A percentile compares a stretch with the other conserved stretches of the same genome.
Evolutionary conservation across 1,140 invertebrate species (phyloP).

Genomic region (Hylaeus volcanicus): DNA sequence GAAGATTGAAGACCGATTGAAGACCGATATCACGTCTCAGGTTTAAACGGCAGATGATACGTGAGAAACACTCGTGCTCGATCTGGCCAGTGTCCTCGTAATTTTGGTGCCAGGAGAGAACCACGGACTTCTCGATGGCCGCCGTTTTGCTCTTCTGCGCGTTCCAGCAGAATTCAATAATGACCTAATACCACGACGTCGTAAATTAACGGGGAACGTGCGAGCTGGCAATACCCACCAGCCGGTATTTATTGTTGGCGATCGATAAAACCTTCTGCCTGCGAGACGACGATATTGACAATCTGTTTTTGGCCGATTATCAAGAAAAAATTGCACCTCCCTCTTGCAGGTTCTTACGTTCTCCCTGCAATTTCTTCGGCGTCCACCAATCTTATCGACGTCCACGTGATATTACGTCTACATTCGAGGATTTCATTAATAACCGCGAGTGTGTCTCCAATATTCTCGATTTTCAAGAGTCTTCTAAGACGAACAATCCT

Average conservation of each 20-base stretch:
- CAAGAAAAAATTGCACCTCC: slow-evolving; percentile 45
- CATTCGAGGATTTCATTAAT: neutral
- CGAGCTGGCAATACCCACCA: slow-evolving; percentile 44
- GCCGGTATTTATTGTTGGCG: slow-evolving; percentile 64
- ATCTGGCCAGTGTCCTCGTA: neutral
- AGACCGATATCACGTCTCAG: neutral
- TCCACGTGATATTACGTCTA: neutral
- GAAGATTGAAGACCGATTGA: too few species aligned
- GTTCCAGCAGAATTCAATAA: slow-evolving; percentile 65
- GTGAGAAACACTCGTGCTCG: neutral
- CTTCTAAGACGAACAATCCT: too few species aligned
- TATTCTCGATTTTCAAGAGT: neutral
- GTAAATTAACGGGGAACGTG: slow-evolving; percentile 68
- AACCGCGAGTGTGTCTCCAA: neutral
- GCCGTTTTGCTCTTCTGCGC: slow-evolving; percentile 30
- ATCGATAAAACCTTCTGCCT: slow-evolving; percentile 64
- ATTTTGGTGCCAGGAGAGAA: neutral
- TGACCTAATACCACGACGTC: slow-evolving; percentile 56
- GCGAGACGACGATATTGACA: slow-evolving; percentile 61
- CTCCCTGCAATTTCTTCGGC: neutral
- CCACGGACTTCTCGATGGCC: neutral
- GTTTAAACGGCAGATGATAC: neutral
- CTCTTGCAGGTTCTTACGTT: neutral
- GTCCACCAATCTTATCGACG: neutral
- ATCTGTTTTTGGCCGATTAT: slow-evolving; percentile 66